Evolutionary conservation across 2,113 vertebrate species (phyloP).

Genomic region (Gallinago undulata): DNA sequence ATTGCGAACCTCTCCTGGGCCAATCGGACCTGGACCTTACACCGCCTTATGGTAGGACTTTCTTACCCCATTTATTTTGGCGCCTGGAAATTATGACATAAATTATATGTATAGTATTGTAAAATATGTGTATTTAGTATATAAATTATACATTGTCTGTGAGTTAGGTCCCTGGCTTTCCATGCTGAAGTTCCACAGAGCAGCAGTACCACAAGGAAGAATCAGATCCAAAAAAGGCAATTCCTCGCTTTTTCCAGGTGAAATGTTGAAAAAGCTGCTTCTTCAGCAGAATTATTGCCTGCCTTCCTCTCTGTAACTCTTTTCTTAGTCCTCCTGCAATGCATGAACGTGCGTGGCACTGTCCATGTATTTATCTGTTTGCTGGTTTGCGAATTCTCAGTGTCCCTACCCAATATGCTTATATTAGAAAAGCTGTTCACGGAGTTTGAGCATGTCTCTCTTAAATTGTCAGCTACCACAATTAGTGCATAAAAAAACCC

Average conservation of each 20-base stretch:
- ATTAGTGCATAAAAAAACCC: fast-evolving
- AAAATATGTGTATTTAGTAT: background rate
- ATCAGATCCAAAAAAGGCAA: background rate
- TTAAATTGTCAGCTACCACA: background rate
- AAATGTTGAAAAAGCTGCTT: background rate
- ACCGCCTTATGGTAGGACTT: background rate
- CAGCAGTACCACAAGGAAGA: background rate
- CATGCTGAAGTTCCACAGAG: background rate
- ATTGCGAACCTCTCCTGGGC: too few species aligned
- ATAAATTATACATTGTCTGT: background rate
- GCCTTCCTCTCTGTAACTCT: background rate
- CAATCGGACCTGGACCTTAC: too few species aligned
- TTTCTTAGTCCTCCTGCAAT: background rate
- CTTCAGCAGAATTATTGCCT: background rate
- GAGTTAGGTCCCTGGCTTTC: background rate
- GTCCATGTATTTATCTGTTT: background rate
- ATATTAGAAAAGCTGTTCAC: background rate
- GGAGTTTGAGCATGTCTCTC: background rate
- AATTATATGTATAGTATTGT: background rate
- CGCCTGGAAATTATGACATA: background rate
- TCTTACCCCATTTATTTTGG: background rate
- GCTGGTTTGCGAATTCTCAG: background rate
- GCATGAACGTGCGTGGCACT: background rate
- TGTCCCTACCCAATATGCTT: background rate
- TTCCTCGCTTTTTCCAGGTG: background rate